Conservation (phyloP, 2,888 invertebrate genomes). For the Metacarcinus magister region DNA sequence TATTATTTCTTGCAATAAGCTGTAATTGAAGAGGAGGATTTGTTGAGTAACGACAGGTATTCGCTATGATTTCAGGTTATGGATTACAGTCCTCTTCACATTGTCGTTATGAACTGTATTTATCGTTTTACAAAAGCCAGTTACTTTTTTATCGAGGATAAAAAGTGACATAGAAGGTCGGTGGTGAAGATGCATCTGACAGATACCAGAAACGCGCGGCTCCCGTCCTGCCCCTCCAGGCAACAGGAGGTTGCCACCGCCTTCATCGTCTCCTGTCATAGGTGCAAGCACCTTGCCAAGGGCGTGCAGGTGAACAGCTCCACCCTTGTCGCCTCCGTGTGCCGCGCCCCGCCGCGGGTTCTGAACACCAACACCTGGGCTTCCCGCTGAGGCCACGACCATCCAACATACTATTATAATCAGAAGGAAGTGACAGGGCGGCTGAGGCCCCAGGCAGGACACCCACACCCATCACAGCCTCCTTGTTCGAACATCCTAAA, state of each 20-base stretch:
- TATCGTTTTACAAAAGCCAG: not conserved
- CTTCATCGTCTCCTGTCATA: not conserved
- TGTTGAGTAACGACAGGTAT: not conserved
- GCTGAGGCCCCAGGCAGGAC: not conserved
- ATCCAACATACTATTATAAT: not conserved
- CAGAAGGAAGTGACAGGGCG: not conserved
- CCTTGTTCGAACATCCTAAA: not conserved
- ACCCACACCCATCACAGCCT: not conserved
- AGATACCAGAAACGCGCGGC: not conserved
- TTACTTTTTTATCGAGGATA: not conserved
- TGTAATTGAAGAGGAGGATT: not conserved
- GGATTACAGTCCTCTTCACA: not conserved
- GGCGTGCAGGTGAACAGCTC: not conserved
- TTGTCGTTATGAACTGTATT: not conserved
- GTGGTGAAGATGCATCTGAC: not conserved
- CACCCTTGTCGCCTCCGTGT: not conserved
- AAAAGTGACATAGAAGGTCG: not conserved
- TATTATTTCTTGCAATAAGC: not conserved
- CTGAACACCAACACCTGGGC: not conserved
- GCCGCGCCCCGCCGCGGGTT: not conserved
- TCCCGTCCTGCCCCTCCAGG: not conserved
- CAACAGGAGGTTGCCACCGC: not conserved
- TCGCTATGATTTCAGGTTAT: not conserved
- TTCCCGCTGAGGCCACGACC: not conserved
- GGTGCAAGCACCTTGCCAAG: not conserved